Evolutionary conservation across 2,888 invertebrate genomes (phyloP).

Genomic region (Caenorhabditis sp.): DNA sequence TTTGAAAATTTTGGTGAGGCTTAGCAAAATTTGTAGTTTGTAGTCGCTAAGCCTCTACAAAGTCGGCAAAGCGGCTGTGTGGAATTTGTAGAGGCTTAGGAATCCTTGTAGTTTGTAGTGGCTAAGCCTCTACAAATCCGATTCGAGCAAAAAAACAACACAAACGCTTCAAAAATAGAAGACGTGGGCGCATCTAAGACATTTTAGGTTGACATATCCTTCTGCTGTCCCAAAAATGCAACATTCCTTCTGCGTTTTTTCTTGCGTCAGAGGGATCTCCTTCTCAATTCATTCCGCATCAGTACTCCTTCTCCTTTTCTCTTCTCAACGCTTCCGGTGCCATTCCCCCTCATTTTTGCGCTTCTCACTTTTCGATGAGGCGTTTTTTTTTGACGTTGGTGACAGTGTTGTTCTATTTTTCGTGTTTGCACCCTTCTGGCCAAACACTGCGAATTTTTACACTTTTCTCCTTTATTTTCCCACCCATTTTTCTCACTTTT

Average conservation of each 20-base stretch:
- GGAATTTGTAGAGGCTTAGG: too few species aligned
- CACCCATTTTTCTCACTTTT: conserved; percentile 10
- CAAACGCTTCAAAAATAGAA: too few species aligned
- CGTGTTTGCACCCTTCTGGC: conserved; percentile 30
- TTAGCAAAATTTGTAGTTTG: too few species aligned
- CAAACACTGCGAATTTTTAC: background rate
- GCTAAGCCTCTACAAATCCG: too few species aligned
- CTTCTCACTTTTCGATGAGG: background rate
- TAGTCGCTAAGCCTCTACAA: too few species aligned
- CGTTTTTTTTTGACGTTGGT: background rate
- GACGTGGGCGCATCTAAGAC: too few species aligned
- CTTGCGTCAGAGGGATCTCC: background rate
- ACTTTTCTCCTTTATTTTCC: conserved; percentile 31
- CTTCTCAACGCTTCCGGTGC: conserved; percentile 33
- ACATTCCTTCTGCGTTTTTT: conserved; percentile 2
- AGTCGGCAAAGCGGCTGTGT: too few species aligned
- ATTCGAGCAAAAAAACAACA: too few species aligned
- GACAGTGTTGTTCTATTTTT: conserved; percentile 42
- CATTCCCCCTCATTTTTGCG: background rate
- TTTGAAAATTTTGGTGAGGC: too few species aligned
- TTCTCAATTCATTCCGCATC: conserved; percentile 49
- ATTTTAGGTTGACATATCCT: conserved; percentile 3
- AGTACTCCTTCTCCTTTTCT: conserved; percentile 12
- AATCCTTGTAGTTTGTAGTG: too few species aligned
- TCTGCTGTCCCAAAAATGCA: conserved; percentile 14